Evolutionary conservation across 2,113 vertebrate genomes (phyloP).

Genomic region (Nothobranchius furzeri): DNA sequence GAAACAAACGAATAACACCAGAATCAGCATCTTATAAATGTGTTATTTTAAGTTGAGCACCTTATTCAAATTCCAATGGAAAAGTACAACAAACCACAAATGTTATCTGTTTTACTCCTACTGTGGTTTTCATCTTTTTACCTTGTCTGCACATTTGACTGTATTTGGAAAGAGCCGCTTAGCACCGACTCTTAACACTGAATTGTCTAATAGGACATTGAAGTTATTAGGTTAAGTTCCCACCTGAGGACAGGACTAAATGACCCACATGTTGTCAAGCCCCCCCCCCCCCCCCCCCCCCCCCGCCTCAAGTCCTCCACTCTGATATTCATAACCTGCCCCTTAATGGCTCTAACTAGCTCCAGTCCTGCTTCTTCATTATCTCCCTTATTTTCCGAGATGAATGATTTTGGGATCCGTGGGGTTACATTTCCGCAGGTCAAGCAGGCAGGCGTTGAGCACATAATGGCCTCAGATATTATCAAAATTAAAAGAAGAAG

Average conservation of each 20-base stretch:
- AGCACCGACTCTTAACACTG: slow-evolving; percentile 40
- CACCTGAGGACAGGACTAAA: slow-evolving; percentile 42
- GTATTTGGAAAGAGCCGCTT: slow-evolving; percentile 6
- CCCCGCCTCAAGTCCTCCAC: slow-evolving; percentile 13
- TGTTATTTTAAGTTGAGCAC: no score
- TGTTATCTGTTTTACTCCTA: background rate
- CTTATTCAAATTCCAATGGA: background rate
- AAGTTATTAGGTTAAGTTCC: slow-evolving; percentile 28
- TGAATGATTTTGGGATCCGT: slow-evolving; percentile 48
- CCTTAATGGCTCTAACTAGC: slow-evolving; percentile 38
- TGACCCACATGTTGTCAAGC: slow-evolving; percentile 26
- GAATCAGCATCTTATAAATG: background rate
- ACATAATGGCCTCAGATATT: slow-evolving; percentile 56
- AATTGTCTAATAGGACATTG: slow-evolving; percentile 47
- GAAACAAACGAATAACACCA: background rate
- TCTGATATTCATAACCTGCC: slow-evolving; percentile 55
- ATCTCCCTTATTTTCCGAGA: slow-evolving; percentile 53
- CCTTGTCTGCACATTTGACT: background rate
- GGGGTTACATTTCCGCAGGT: slow-evolving; percentile 40
- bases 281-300: slow-evolving; percentile 18
- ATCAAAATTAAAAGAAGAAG: slow-evolving; percentile 58
- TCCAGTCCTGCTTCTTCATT: slow-evolving; percentile 51
- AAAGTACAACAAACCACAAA: background rate
- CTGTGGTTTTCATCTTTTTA: background rate
- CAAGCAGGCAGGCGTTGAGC: slow-evolving; percentile 29